phyloP scores from a whole-genome alignment of 2,888 invertebrate genomes.

The Dilophus febrilis region DNA sequence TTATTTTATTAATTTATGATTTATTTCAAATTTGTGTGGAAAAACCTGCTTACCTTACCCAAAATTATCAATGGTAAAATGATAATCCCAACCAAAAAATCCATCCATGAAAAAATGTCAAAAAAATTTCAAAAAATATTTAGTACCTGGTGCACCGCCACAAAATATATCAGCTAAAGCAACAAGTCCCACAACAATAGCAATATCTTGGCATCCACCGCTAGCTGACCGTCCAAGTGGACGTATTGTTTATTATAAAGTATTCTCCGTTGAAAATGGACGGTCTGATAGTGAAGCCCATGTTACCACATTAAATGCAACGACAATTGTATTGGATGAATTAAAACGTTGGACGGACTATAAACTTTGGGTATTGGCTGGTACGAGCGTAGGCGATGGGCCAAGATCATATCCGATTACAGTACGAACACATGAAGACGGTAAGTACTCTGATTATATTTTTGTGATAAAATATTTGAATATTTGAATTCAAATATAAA shows the following conservation, averaged over 20 bases:
- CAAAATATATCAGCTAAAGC: slow-evolving; percentile 82
- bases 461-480: background rate
- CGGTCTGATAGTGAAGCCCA: slow-evolving; percentile 71
- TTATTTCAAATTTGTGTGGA: no score
- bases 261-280: slow-evolving; percentile 73
- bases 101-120: slow-evolving; percentile 4
- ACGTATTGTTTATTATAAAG: slow-evolving; percentile 85
- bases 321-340: slow-evolving; percentile 69
- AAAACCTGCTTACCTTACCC: no score
- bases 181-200: slow-evolving; percentile 74
- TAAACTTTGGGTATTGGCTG: slow-evolving; percentile 91
- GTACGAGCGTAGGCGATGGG: slow-evolving; percentile 92
- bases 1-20: no score
- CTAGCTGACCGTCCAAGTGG: slow-evolving; percentile 82
- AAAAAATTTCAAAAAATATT: slow-evolving; percentile 15
- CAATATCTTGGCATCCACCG: slow-evolving; percentile 86
- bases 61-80: no score
- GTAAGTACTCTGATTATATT: slow-evolving; percentile 64
- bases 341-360: slow-evolving; percentile 92
- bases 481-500: no score
- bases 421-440: slow-evolving; percentile 94
- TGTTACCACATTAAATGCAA: slow-evolving; percentile 61
- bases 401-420: slow-evolving; percentile 82
- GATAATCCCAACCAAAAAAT: no score
- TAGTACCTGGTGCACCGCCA: slow-evolving; percentile 95